phyloP scores from a whole-genome alignment of 2,888 invertebrate genomes.

The Drosophila birchii region DNA sequence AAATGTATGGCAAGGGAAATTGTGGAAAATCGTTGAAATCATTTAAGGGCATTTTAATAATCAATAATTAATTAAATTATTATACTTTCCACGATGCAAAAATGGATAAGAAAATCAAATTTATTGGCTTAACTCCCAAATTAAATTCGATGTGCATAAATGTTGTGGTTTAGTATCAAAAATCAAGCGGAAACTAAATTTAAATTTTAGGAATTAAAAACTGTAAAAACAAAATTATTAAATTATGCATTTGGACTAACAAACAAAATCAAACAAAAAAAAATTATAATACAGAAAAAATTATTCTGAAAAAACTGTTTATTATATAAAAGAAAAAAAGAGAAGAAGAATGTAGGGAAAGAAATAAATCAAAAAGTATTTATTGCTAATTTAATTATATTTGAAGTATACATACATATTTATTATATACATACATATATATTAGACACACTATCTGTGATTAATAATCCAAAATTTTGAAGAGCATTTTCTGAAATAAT shows the following conservation, averaged over 20 bases:
- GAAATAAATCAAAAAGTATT: conserved; percentile 72
- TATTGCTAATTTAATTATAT: conserved; percentile 81
- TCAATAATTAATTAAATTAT: conserved; percentile 47
- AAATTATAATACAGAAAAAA: conserved; percentile 27
- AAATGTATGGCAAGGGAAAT: conserved; percentile 46
- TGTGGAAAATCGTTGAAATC: conserved; percentile 37
- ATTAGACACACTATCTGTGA: conserved; percentile 85
- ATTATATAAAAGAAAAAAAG: conserved; percentile 40
- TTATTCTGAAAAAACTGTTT: conserved; percentile 60
- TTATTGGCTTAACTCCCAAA: conserved; percentile 68
- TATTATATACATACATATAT: conserved; percentile 80
- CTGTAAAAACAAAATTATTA: conserved; percentile 24
- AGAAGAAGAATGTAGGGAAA: conserved; percentile 25
- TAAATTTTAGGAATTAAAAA: conserved; percentile 49
- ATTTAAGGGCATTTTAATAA: conserved; percentile 26
- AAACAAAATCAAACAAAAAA: conserved; percentile 20
- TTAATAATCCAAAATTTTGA: conserved; percentile 86
- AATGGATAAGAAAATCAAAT: conserved; percentile 40
- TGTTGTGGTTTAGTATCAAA: conserved; percentile 72
- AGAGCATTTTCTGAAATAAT: conserved; percentile 84
- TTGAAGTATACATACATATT: conserved; percentile 80
- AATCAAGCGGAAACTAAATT: conserved; percentile 43
- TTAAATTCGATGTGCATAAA: conserved; percentile 72
- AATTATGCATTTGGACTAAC: conserved; percentile 55
- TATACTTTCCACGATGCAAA: conserved; percentile 57